These are phyloP conservation scores for Eptatretus burgeri DNA, from an alignment of 2,113 vertebrate genomes.

Conservation along the genomic window DNA sequence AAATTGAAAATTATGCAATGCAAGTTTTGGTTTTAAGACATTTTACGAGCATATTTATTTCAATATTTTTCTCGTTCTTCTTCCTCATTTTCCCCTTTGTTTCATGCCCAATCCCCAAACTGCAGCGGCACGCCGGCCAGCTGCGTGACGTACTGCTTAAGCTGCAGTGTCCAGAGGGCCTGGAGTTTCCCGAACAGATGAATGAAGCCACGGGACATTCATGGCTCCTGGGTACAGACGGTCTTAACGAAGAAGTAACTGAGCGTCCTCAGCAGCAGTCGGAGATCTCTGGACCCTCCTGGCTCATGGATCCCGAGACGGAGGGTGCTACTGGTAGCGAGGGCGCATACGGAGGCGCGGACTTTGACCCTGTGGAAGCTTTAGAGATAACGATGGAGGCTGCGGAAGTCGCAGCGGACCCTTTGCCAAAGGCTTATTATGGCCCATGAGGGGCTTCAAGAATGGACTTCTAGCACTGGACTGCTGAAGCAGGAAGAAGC, in stretches of 20 bases:
- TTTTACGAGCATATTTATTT: background rate
- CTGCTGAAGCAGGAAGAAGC: too few relatives aligned
- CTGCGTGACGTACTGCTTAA: conserved; percentile 75
- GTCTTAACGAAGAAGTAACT: too few relatives aligned
- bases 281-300: background rate
- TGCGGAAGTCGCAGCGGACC: too few relatives aligned
- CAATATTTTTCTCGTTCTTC: background rate
- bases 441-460: too few relatives aligned
- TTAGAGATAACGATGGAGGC: background rate
- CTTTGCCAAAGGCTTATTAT: too few relatives aligned
- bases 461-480: too few relatives aligned
- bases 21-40: background rate
- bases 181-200: conserved; percentile 36
- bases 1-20: background rate
- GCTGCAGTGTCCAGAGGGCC: conserved; percentile 61
- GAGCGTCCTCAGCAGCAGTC: background rate
- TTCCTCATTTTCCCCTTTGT: background rate
- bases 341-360: conserved; percentile 3
- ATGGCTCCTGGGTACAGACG: too few relatives aligned
- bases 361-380: background rate
- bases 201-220: background rate
- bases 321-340: background rate
- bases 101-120: background rate
- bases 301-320: background rate
- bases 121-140: conserved; percentile 76